Evolutionary conservation across 1,140 invertebrate genomes (phyloP).

Genomic region (Musca vetustissima): DNA sequence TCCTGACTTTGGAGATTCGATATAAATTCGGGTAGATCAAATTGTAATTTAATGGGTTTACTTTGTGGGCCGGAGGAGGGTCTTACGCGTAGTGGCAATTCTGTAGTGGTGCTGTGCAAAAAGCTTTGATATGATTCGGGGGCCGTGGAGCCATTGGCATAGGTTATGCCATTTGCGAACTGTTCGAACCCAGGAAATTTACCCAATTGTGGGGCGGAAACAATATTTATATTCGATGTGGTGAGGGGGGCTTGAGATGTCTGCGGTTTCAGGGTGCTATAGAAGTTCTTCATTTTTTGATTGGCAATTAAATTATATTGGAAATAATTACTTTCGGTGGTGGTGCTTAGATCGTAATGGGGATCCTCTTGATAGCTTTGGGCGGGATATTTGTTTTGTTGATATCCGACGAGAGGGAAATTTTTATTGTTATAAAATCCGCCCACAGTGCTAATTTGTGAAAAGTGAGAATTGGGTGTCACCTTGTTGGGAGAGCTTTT

Average conservation of each 20-base stretch:
- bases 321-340: slow-evolving; percentile 52
- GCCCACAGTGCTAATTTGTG: slow-evolving; percentile 57
- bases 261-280: slow-evolving; percentile 31
- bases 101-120: slow-evolving; percentile 34
- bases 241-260: background rate
- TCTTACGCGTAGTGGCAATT: background rate
- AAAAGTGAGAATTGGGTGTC: slow-evolving; percentile 55
- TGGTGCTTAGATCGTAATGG: slow-evolving; percentile 18
- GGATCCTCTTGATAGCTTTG: slow-evolving; percentile 28
- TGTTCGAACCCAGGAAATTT: slow-evolving; percentile 36
- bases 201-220: slow-evolving; percentile 43
- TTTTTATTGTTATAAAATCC: slow-evolving; percentile 60
- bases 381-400: slow-evolving; percentile 46
- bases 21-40: slow-evolving; percentile 50
- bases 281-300: slow-evolving; percentile 49
- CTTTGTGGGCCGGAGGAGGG: background rate
- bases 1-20: slow-evolving; percentile 44
- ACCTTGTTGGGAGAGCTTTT: slow-evolving; percentile 32
- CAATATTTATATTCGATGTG: slow-evolving; percentile 42
- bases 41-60: slow-evolving; percentile 40
- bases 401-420: background rate
- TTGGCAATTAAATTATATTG: slow-evolving; percentile 50
- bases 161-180: slow-evolving; percentile 39
- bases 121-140: slow-evolving; percentile 49
- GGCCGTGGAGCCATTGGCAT: slow-evolving; percentile 29